phyloP scores from a whole-genome alignment of 2,888 invertebrate species.

The Rhynchonema sp. region DNA sequence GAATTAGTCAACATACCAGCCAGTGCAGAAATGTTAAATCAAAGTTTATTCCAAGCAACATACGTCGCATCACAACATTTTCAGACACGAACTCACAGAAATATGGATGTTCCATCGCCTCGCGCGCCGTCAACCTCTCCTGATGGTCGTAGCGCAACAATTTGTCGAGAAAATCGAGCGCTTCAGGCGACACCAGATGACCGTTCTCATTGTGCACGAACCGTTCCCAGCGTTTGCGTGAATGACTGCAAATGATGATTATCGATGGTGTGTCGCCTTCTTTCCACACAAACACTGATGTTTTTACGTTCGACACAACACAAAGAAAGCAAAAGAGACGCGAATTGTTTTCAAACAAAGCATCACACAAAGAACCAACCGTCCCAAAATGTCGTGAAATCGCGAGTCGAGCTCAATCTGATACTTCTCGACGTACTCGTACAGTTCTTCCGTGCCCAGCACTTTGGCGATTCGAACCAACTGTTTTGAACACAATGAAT shows the following conservation, averaged over 20 bases:
- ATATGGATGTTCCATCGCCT: conserved; percentile 99
- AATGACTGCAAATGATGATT: conserved; percentile 70
- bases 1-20: no score
- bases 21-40: no score
- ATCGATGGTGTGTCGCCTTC: no score
- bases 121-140: conserved; percentile 67
- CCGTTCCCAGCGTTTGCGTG: conserved; percentile 96
- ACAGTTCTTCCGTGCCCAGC: conserved; percentile 94
- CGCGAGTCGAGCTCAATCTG: conserved; percentile 97
- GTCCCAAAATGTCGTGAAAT: conserved; percentile 95
- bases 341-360: not conserved
- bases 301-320: not conserved
- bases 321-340: not conserved
- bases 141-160: conserved; percentile 90
- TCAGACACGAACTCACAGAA: no score
- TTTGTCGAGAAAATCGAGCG: conserved; percentile 95
- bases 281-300: no score
- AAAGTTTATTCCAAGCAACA: no score
- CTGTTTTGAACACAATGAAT: no score
- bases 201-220: conserved; percentile 46
- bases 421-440: conserved; percentile 98
- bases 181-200: conserved; percentile 90
- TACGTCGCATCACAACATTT: no score
- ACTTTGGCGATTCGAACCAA: conserved; percentile 97
- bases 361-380: no score